phyloP scores from a whole-genome alignment of 2,888 invertebrate species.

The Amphipoea lucens region DNA sequence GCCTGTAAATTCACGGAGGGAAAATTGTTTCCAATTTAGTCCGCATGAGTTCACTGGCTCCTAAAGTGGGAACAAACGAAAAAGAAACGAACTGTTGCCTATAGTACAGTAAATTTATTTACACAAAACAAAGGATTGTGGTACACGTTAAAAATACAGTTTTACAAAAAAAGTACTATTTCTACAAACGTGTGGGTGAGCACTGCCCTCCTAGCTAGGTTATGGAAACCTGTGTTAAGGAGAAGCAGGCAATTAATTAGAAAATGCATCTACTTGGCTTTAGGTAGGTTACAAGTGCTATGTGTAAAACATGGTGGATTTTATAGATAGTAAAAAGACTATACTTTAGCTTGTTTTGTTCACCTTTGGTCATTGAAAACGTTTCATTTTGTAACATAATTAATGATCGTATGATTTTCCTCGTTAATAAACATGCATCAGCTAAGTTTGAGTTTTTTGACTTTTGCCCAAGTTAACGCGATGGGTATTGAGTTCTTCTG shows the following conservation, averaged over 20 bases:
- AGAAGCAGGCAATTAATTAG: too few species aligned
- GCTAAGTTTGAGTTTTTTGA: neutral
- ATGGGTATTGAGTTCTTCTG: neutral
- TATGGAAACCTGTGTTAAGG: too few species aligned
- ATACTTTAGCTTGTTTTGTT: neutral
- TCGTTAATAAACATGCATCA: neutral
- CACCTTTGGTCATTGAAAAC: neutral
- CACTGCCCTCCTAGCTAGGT: too few species aligned
- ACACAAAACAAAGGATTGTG: too few species aligned
- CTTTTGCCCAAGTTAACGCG: neutral
- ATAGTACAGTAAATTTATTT: conserved; percentile 15
- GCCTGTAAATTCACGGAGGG: conserved; percentile 37
- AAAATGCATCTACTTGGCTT: neutral
- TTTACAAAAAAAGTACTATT: too few species aligned
- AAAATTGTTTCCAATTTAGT: conserved; percentile 56
- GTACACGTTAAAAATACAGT: too few species aligned
- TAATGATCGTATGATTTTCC: neutral
- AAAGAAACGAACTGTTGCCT: conserved; percentile 19
- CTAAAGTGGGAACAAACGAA: conserved; percentile 31
- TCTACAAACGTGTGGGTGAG: too few species aligned
- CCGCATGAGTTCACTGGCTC: conserved; percentile 41
- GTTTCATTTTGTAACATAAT: neutral
- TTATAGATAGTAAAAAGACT: neutral
- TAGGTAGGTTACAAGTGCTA: neutral
- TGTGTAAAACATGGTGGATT: neutral